Conservation (phyloP, 2,113 vertebrate species). For the Urocitellus parryii region DNA sequence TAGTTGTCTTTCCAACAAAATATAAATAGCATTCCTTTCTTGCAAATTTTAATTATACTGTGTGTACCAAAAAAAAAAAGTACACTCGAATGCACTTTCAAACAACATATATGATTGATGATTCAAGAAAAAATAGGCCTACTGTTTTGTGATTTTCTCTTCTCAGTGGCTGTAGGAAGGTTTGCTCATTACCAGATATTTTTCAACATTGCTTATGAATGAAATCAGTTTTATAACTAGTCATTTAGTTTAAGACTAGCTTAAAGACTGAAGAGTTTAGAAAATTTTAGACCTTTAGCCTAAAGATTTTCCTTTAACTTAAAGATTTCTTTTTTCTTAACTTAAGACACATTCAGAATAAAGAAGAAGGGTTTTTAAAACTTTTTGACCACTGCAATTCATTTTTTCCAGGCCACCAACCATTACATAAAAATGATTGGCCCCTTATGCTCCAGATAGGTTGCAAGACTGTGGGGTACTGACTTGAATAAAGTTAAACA, state of each 20-base stretch:
- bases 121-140: background rate
- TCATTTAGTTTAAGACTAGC: background rate
- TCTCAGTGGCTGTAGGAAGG: background rate
- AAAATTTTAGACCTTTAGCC: background rate
- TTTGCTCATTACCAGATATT: background rate
- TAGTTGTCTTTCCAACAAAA: background rate
- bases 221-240: background rate
- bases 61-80: slow-evolving; percentile 12
- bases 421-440: background rate
- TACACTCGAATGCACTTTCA: background rate
- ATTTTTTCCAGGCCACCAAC: background rate
- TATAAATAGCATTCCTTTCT: background rate
- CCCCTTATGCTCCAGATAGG: background rate
- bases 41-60: background rate
- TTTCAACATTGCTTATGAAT: background rate
- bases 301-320: background rate
- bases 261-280: too few species aligned
- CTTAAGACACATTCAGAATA: background rate
- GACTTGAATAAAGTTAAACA: background rate
- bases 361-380: background rate
- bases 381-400: background rate
- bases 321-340: background rate
- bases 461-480: background rate
- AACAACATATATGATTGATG: background rate
- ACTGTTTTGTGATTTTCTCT: background rate